Evolutionary conservation across 1,140 invertebrate species (phyloP), one percentile per base, ranked within the genome.

Genomic region (Solen grandis): DNA sequence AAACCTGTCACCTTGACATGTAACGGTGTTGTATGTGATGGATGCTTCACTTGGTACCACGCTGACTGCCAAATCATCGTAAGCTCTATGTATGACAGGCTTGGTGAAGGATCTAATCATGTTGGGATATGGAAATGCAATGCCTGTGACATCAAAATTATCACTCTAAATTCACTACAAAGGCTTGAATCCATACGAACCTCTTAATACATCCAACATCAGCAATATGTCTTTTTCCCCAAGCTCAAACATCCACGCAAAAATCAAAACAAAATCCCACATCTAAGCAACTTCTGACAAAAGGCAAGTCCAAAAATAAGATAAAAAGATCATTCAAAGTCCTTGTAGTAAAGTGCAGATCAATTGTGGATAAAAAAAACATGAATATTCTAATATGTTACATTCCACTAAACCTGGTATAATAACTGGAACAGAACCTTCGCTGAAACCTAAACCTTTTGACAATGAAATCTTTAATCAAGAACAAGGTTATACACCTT

Each of bases 81-180:
- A 29, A 10, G 35, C 4, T 63, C 60, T 8, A 27, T 63, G 22
- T 63, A 63, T 63, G 60, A 63, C 31, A 63, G 60, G 35, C 60
- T 63, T 14, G 60, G 60, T 10, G 22, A 63, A 13, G 8, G 22
- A 27, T 46, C 35, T 14, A 25, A 33, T 8, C 13, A 33, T 25
- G 29, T 31, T 68, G 65, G 65, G 13, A 38, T 68, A n/a, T 68
- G 33, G 33, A 68, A 38, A 27, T 68, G 65, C 66, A 46, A 8
- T 10, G 25, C 54, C 5, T 69, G 50, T 14, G 66, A 55, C 50
- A 69, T 52, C 25, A 16, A 27, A 14, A 69, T 52, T 69, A 41
- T 52, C 41, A 69, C 66, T 5, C 2, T 50, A 50, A 38, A 14
- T 69, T 69, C 22, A 13, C 50, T 55, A n/a, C 38, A 27, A 4